Evolutionary conservation across 2,888 invertebrate genomes (phyloP).

Genomic region (Megalurothrips usitatus): DNA sequence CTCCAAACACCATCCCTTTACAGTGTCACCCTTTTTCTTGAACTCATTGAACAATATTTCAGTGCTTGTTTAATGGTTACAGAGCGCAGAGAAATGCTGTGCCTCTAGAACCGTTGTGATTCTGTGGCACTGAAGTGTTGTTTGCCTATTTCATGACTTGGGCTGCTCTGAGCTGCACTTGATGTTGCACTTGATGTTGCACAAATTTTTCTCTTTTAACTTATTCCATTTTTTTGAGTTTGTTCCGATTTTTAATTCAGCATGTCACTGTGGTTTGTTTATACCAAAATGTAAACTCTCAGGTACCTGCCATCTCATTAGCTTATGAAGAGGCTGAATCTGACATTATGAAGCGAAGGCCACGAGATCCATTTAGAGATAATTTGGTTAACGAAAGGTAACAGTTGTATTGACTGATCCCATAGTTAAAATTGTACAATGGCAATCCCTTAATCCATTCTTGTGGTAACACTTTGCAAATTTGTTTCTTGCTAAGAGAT

Average conservation of each 20-base stretch:
- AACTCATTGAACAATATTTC: constrained; percentile 1
- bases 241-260: background rate
- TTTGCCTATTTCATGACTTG: background rate
- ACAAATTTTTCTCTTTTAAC: background rate
- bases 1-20: background rate
- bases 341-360: constrained; percentile 97
- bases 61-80: background rate
- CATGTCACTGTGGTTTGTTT: background rate
- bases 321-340: constrained; percentile 97
- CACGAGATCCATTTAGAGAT: constrained; percentile 93
- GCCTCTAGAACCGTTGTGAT: too few species aligned
- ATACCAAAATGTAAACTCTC: background rate
- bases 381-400: constrained; percentile 77
- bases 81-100: too few species aligned
- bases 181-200: constrained; percentile 20
- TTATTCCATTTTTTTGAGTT: background rate
- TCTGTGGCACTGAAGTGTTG: background rate
- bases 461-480: too few species aligned
- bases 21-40: background rate
- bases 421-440: background rate
- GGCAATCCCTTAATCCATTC: too few species aligned
- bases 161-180: background rate
- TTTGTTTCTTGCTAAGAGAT: too few species aligned
- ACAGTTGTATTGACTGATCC: background rate
- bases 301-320: constrained; percentile 90